Base-by-base conservation (phyloP, 2,888 invertebrate genomes). In the Elegia similella region DNA sequence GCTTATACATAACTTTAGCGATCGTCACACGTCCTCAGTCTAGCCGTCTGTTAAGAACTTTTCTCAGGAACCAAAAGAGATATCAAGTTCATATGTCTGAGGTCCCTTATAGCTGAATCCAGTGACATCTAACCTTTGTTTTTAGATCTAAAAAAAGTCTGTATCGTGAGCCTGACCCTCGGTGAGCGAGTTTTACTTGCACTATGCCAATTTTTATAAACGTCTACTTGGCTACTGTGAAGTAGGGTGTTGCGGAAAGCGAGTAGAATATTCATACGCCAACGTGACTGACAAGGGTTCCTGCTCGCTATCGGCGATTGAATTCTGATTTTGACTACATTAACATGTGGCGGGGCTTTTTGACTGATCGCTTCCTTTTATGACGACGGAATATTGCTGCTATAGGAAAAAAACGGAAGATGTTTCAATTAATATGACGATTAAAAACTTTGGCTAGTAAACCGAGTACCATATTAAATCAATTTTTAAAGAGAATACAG, bases 261-360 rank as follows among this genome's bases (percentile, higher is more conserved):
- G 68, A 70, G 66, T 68, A 64, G 78, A 76, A 80, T 80, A 80
- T 73, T 76, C 70, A 72, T 68, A 64, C 66, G 64, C 72, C 62
- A 72, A 78, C 75, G 76, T 78, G 77, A 73, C 72, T 68, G 68
- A 72, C 65, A 62, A 69, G 73, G 75, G 75, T 75, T 67, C 69
- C 71, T 73, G 58, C 62, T 66, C 58, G 56, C 60, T 43, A 67
- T 60, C 58, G 62, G 62, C 60, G 50, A 64, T 65, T 65, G 61
- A 67, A 65, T 63, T 66, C 56, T 65, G 56, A 50, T 50, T 50
- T 50, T 34, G 29, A 43, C 6, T 29, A n/a, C 17, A 46, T 23
- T 46, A 34, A 50, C 34, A 50, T 34, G 50, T 15, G 32, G 2
- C 30, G 32, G 32, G 16, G 17, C 50, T 50, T 34, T 54, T 54